Evolutionary conservation across 2,113 vertebrate species (phyloP).

Genomic region (Apistogramma diplotaenia): DNA sequence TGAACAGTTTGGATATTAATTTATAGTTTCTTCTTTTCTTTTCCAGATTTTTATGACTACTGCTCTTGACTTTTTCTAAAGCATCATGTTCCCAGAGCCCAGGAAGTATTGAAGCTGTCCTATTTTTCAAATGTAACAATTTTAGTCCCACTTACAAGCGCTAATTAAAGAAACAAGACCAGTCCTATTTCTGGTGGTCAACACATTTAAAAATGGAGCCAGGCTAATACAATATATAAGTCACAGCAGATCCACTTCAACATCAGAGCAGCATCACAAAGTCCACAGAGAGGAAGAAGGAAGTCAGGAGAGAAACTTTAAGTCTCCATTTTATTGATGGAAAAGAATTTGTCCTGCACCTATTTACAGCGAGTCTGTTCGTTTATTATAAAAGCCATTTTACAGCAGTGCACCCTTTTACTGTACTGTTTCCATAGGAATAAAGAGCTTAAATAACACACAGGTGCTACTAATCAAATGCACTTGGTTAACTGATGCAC

Average conservation of each 20-base stretch:
- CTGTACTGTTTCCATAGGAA: neutral
- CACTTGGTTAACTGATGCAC: neutral
- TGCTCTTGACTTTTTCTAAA: neutral
- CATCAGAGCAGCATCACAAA: neutral
- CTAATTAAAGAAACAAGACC: neutral
- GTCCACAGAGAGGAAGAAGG: neutral
- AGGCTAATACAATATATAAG: neutral
- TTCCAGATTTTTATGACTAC: neutral
- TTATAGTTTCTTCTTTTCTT: neutral
- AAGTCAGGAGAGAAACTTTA: neutral
- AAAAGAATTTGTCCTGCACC: neutral
- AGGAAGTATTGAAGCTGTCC: neutral
- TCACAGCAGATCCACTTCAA: neutral
- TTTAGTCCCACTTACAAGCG: neutral
- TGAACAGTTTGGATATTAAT: neutral
- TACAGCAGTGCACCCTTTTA: neutral
- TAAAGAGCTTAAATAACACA: neutral
- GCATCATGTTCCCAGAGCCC: neutral
- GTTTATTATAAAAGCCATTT: neutral
- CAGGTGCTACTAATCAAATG: neutral
- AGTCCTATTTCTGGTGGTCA: neutral
- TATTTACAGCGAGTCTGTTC: neutral
- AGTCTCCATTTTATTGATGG: neutral
- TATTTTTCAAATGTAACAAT: neutral
- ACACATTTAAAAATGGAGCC: neutral